These are phyloP conservation scores for Drosophila kambysellisi DNA, from an alignment of 2,888 invertebrate genomes.

Conservation along the genomic window DNA sequence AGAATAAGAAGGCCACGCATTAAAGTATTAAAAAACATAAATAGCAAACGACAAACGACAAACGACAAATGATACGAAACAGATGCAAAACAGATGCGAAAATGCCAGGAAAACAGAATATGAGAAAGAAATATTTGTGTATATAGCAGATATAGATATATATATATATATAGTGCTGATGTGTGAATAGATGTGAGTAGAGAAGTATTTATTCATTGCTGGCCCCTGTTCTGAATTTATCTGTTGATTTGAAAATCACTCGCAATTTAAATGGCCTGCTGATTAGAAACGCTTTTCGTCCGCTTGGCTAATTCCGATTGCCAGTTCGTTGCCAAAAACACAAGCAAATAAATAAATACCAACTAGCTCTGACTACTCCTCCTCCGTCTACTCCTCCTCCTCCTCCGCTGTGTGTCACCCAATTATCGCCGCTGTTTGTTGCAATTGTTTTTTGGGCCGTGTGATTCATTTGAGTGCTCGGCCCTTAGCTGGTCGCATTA, in stretches of 20 bases:
- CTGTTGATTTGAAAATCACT: constrained; percentile 41
- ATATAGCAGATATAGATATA: neutral
- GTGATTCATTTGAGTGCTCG: constrained; percentile 48
- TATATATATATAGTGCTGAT: constrained; percentile 1
- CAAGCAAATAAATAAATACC: neutral
- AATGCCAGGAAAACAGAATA: constrained; percentile 12
- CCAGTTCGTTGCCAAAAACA: constrained; percentile 48
- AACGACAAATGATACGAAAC: neutral
- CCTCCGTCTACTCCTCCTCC: neutral
- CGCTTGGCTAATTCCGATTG: constrained; percentile 42
- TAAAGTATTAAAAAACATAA: constrained; percentile 48
- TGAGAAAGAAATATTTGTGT: constrained; percentile 8
- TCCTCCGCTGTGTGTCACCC: constrained; percentile 32
- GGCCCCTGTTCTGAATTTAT: constrained; percentile 17
- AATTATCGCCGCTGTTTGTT: constrained; percentile 59
- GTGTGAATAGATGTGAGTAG: constrained; percentile 6
- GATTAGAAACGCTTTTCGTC: constrained; percentile 49
- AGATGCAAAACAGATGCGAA: constrained; percentile 44
- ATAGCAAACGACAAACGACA: constrained; percentile 23
- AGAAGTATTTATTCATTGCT: constrained; percentile 11
- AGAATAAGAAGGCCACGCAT: constrained; percentile 32
- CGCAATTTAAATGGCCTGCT: constrained; percentile 59
- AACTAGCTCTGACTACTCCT: neutral
- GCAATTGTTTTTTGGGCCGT: constrained; percentile 24
- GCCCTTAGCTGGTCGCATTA: constrained; percentile 72